phyloP scores from a whole-genome alignment of 2,113 vertebrate genomes.

The Semicossyphus pulcher region DNA sequence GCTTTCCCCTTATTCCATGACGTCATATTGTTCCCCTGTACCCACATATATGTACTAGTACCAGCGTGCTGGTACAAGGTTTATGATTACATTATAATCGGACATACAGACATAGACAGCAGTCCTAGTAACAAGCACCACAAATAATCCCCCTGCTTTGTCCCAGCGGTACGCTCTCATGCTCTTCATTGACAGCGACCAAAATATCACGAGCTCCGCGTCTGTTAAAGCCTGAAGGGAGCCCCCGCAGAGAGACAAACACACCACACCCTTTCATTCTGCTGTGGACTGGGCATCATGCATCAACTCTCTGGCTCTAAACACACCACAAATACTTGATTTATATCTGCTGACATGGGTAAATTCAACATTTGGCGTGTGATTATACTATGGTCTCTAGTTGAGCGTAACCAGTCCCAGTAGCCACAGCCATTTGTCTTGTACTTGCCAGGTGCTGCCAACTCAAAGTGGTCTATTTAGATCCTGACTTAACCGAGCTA shows the following conservation, averaged over 20 bases:
- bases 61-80: no score
- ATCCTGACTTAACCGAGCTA: slow-evolving; percentile 61
- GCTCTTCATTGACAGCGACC: slow-evolving; percentile 39
- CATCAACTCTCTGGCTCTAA: slow-evolving; percentile 18
- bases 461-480: slow-evolving; percentile 70
- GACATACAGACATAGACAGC: not conserved
- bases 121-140: slow-evolving; percentile 46
- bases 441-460: slow-evolving; percentile 75
- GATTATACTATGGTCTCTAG: not conserved
- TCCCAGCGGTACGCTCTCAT: slow-evolving; percentile 35
- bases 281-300: slow-evolving; percentile 16
- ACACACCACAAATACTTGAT: slow-evolving; percentile 48
- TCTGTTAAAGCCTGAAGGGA: slow-evolving; percentile 27
- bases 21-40: no score
- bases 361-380: slow-evolving; percentile 19
- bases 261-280: slow-evolving; percentile 48
- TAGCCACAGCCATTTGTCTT: slow-evolving; percentile 75
- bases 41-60: no score
- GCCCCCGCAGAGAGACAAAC: slow-evolving; percentile 37
- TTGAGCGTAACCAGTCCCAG: slow-evolving; percentile 15
- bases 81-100: no score
- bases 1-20: no score
- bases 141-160: slow-evolving; percentile 68
- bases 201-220: slow-evolving; percentile 49
- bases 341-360: slow-evolving; percentile 15